Conservation (phyloP, 2,888 invertebrate species). For the Germaria angustata region DNA sequence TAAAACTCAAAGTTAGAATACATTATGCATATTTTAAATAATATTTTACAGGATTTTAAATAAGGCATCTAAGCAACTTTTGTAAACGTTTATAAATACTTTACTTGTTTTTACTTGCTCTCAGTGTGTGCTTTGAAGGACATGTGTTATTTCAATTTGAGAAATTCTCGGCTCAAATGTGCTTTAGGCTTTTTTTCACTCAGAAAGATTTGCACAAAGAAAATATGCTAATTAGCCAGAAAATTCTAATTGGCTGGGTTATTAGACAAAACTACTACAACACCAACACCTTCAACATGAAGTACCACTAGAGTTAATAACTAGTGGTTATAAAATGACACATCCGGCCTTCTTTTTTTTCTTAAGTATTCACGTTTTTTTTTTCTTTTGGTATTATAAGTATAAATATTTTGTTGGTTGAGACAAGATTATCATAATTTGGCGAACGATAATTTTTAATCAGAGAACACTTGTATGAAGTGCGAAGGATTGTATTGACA, state of each 20-base stretch:
- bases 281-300: conserved; percentile 47
- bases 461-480: too few relatives aligned
- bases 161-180: not conserved
- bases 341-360: conserved; percentile 45
- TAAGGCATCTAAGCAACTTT: conserved; percentile 41
- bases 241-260: conserved; percentile 62
- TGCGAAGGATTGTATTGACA: too few relatives aligned
- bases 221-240: conserved; percentile 59
- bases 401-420: too few relatives aligned
- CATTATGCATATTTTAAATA: conserved; percentile 46
- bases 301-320: conserved; percentile 43
- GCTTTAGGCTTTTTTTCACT: not conserved
- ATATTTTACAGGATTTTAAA: conserved; percentile 56
- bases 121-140: conserved; percentile 21
- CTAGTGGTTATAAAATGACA: conserved; percentile 49
- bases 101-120: not conserved
- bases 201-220: conserved; percentile 16
- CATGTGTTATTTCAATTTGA: conserved; percentile 26
- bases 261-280: conserved; percentile 45
- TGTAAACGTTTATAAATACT: conserved; percentile 21
- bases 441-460: too few relatives aligned
- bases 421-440: too few relatives aligned
- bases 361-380: not conserved
- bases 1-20: not conserved
- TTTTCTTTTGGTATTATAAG: not conserved